Base-by-base conservation (phyloP, 2,113 vertebrate species). In the Hydrolagus affinis region DNA sequence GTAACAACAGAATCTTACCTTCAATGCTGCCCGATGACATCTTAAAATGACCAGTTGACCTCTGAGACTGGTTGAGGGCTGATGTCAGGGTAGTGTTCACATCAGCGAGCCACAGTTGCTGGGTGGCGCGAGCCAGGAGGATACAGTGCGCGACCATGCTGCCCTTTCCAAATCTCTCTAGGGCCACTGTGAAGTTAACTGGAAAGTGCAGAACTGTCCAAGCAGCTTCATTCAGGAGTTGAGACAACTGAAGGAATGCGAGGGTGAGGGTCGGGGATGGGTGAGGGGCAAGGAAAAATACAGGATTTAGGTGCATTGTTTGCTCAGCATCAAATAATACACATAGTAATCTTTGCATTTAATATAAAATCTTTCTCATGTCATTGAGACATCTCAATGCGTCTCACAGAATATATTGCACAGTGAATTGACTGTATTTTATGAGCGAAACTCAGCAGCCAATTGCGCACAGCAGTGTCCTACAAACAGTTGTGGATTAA, bases 191-290 rank as follows among this genome's bases (percentile, higher is more conserved):
- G 60, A 83, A 66, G 17, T 83, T 15, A 66, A 68, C 15, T 19
- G 62, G 4, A 28, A 25, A 14, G 25, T 83, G 6, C 25, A 83
- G 32, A 15, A 23, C 10, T 0, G 19, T 8, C 0, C 32, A 15
- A 19, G 78, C 78, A 32, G 78, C 78, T 68, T 83, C 59, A 64
- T 23, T 32, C 32, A 83, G 25, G 25, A 83, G 25, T 60, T 32
- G 78, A 66, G 78, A 30, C 32, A 83, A 83, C 78, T 83, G 57
- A 17, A 4, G 19, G 14, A 21, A 3, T 44, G 6, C 44, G 6
- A 6, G 44, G 44, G 44, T 44, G 1, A 6, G 44, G 44, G 44
- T 44, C 6, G 44, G 2, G 6, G 44, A 3, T 44, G 44, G 44
- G 44, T 1, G 44, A 3, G 44, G 44, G 44, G 44, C 14, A 19